Evolutionary conservation across 2,113 vertebrate species (phyloP), one percentile per base, ranked within the genome.

Genomic region (Mustelus asterias): DNA sequence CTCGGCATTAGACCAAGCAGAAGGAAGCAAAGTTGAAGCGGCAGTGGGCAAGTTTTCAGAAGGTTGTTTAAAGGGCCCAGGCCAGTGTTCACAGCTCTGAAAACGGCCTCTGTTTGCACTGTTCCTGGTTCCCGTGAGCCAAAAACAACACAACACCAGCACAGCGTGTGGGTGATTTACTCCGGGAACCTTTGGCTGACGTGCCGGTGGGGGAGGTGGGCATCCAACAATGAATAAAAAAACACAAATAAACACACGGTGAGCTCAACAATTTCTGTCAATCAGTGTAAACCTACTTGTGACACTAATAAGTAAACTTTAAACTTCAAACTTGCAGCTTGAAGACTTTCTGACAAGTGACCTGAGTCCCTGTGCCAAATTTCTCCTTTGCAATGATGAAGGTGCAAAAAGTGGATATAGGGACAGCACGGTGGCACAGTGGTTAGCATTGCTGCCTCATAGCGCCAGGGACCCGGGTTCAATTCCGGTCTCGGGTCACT

Each of bases 151-250:
- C 26, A 63, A 48, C 65, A 24, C 22, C 4, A 95, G 67, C 41
- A 24, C 94, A 54, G 69, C 67, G 69, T 48, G 94, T 76, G 69
- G 94, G 94, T 33, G 92, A 95, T 95, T 95, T 95, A 95, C 94
- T 95, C 48, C 94, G 44, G 41, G 20, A 95, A 95, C 69, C 67
- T 95, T 95, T 95, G 69, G 94, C 94, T 95, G 67, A 70, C 94
- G 41, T 54, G 67, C 29, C 94, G 44, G 4, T 54, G 69, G n/a
- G 60, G 60, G 60, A 54, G 60, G 8, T 22, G 92, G 63, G 69
- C 92, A 94, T 94, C 92, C 94, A 95, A 95, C 94, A 95, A 76
- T 76, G 94, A 93, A 93, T 93, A 93, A 93, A 54, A 60, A 60
- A 72, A 70, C 22, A 72, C 44, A 70, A 70, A 95, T 44, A 95